These are phyloP conservation scores for Pandemis cinnamomeana DNA, from an alignment of 2,888 invertebrate genomes.

Conservation along the genomic window DNA sequence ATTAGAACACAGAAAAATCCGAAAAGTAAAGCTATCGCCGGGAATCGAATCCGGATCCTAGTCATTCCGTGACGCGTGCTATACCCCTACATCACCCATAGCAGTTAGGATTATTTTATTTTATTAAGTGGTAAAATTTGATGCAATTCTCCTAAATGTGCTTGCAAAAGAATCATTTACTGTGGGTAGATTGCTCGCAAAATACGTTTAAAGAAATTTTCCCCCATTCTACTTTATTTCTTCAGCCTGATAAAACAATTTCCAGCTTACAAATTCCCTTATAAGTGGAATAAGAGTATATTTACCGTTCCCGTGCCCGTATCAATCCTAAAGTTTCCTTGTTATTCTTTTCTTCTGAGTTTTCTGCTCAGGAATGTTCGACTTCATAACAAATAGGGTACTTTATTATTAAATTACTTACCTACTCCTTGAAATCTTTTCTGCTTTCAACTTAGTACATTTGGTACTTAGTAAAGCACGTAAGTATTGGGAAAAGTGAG, in stretches of 20 bases:
- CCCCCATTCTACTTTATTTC: slow-evolving; percentile 3
- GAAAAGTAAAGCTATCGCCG: too few species aligned
- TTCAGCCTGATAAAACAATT: slow-evolving; percentile 25
- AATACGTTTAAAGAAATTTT: not conserved
- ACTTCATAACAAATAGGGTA: slow-evolving; percentile 1
- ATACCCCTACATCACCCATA: too few species aligned
- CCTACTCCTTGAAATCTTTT: not conserved
- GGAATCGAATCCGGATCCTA: too few species aligned
- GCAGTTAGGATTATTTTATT: not conserved
- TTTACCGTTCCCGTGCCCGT: slow-evolving; percentile 12
- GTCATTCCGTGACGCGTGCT: too few species aligned
- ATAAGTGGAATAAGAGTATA: slow-evolving; percentile 9
- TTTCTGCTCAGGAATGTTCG: slow-evolving; percentile 2
- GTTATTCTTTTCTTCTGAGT: slow-evolving; percentile 26
- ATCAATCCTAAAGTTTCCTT: slow-evolving; percentile 26
- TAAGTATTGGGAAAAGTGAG: not conserved
- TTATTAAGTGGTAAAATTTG: not conserved
- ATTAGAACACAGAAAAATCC: too few species aligned
- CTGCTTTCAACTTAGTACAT: not conserved
- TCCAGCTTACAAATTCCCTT: slow-evolving; percentile 1
- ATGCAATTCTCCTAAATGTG: not conserved
- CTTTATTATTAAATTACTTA: not conserved
- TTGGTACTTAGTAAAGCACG: not conserved
- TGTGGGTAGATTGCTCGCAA: not conserved
- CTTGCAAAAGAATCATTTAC: not conserved